Evolutionary conservation across 2,888 invertebrate species (phyloP).

Genomic region (Sinodicranocentrus sp.): DNA sequence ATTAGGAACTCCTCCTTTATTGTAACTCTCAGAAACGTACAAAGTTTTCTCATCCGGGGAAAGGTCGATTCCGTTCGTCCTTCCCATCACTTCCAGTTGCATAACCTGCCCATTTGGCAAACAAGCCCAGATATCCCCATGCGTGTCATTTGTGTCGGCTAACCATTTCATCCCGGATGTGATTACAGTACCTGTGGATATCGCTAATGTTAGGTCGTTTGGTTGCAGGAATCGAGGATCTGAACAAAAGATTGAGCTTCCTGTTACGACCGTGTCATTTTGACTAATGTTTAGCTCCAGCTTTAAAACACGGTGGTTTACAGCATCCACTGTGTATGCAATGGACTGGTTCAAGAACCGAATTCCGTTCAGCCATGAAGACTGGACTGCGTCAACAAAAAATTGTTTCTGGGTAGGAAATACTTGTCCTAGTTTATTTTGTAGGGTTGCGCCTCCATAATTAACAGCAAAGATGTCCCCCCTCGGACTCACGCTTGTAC

Average conservation of each 20-base stretch:
- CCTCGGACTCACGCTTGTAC: conserved; percentile 63
- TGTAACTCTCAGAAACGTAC: conserved; percentile 72
- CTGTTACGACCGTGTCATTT: conserved; percentile 27
- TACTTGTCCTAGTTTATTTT: conserved; percentile 68
- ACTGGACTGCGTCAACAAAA: conserved; percentile 44
- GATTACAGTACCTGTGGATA: conserved; percentile 66
- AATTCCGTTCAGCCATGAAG: conserved; percentile 67
- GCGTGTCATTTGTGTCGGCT: conserved; percentile 61
- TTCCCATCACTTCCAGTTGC: conserved; percentile 70
- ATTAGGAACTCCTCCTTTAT: conserved; percentile 62
- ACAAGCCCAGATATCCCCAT: conserved; percentile 74
- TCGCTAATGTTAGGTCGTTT: conserved; percentile 69
- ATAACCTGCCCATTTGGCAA: conserved; percentile 42
- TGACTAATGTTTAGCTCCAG: conserved; percentile 31
- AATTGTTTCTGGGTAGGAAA: conserved; percentile 64
- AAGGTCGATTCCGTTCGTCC: conserved; percentile 73
- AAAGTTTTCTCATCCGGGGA: conserved; percentile 68
- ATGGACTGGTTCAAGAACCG: conserved; percentile 51
- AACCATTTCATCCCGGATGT: conserved; percentile 73
- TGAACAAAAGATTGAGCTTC: conserved; percentile 43
- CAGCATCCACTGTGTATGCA: conserved; percentile 69
- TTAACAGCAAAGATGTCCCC: conserved; percentile 73
- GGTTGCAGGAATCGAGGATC: conserved; percentile 68
- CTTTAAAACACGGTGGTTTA: conserved; percentile 66
- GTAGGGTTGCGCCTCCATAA: conserved; percentile 59